Base-by-base conservation (phyloP, 2,888 invertebrate species). In the Crossocerus cetratus region DNA sequence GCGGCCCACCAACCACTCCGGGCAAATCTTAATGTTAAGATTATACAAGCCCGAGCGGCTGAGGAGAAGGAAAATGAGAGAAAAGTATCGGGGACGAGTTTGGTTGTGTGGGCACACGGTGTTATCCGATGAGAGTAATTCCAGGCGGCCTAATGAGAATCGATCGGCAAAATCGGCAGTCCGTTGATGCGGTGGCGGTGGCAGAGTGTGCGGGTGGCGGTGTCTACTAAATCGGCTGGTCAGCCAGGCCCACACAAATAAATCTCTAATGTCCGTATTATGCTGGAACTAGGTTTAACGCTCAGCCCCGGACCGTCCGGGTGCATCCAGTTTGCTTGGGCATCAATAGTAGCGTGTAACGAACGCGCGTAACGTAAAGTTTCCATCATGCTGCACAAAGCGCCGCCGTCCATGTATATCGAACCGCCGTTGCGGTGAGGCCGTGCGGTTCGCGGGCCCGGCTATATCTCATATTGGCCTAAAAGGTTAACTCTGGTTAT, bases 361-460 rank as follows among this genome's bases (percentile, higher is more conserved):
- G 76, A 76, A 76, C 76, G 76, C 49, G 49, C 76, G 76, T 75
- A 76, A 71, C 76, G 76, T 65, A 76, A 76, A 76, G 76, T 76
- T 75, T 76, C 76, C 76, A 76, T 76, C 76, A 71, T 76, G 76
- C 67, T 71, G 76, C 76, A 76, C 76, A 76, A 75, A 76, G 76
- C 76, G 68, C 62, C 14, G 49, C 59, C 71, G 76, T 32, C 32
- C 76, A 67, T 68, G 76, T 71, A 76, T 68, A 67, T 76, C 65
- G 76, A 71, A 76, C 76, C 76, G 68, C 75, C 76, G 76, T 71
- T 76, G 76, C 76, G 76, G 76, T 76, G 32, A 76, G 71, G 76
- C 76, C 76, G 76, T 71, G 76, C 76, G 76, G 76, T 75, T 75
- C 76, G 65, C 65, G 61, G 61, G 65, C 64, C 76, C 76, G 49